Conservation (phyloP, 2,113 vertebrate genomes). For the Leptocoma aspasia region DNA sequence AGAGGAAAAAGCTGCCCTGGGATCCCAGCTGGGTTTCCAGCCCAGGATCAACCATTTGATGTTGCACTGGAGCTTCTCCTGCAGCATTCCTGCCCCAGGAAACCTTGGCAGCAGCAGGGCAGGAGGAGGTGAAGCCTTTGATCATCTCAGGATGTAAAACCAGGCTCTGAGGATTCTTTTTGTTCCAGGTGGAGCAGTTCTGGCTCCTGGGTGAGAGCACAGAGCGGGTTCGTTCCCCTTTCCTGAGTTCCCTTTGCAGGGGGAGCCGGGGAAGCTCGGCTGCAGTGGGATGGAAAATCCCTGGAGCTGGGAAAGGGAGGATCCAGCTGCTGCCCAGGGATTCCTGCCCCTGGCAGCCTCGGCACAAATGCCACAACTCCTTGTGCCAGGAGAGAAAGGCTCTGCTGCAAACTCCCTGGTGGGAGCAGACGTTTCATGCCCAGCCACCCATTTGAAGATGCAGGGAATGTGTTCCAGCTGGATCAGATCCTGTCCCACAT, state of each 20-base stretch:
- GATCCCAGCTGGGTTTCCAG: not conserved
- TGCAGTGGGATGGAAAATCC: not conserved
- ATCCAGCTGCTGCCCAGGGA: not conserved
- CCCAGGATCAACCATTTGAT: fast-evolving
- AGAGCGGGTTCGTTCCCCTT: not conserved
- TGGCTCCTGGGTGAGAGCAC: not conserved
- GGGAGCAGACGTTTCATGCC: not conserved
- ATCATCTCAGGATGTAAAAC: not conserved
- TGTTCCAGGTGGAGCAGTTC: not conserved
- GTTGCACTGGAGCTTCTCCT: not conserved
- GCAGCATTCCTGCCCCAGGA: not conserved
- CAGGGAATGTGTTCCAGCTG: not conserved
- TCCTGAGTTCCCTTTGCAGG: not conserved
- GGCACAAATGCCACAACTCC: not conserved
- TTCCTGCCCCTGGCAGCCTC: not conserved
- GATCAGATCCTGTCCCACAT: not conserved
- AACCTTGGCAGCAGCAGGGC: not conserved
- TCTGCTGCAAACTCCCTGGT: not conserved
- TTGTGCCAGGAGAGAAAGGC: not conserved
- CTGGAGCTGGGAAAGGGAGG: not conserved
- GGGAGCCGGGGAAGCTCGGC: not conserved
- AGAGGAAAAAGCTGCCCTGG: not conserved
- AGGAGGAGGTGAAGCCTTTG: not conserved
- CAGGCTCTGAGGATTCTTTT: not conserved
- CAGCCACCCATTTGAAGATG: not conserved